Evolutionary conservation across 2,888 invertebrate species (phyloP), one percentile per base, ranked within the genome.

Genomic region (Aproaerema taeniolella): DNA sequence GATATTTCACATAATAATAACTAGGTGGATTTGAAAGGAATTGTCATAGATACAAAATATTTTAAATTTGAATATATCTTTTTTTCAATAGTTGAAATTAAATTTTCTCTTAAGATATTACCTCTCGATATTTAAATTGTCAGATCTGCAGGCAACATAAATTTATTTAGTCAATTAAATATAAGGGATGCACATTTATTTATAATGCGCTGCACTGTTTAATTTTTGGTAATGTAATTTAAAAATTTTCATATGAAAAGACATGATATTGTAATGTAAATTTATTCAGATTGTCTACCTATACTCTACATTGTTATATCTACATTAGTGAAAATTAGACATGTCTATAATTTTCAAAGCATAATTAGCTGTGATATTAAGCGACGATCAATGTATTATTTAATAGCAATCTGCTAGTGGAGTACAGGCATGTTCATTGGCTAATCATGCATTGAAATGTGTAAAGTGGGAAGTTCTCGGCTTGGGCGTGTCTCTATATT

Each of bases 131-230:
- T 86, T 86, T 86, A 82, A 81, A 80, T 6, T 79, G 72, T 83
- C 85, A 86, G 85, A 85, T 87, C 87, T 87, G 87, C 87, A 83
- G 86, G 87, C 87, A 83, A 87, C 87, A n/a, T n/a, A 87, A 86
- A 86, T 87, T 87, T 87, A 80, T 87, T 86, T 87, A 87, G 87
- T 87, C 87, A 87, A 87, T 87, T 87, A 87, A 86, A 85, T 85
- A 67, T 87, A 87, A 87, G 87, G 74, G 81, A 83, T 87, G 87
- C 87, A 87, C 87, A 82, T 87, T 87, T 85, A 87, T 87, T 87
- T 86, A 85, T 86, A 85, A 86, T 86, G 85, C 85, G 85, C 86
- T 83, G 87, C 87, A 87, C 87, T 79, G 75, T 87, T 85, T 85
- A 77, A 83, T 83, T 86, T 85, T 83, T 85, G 80, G 82, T 83